Percentiles rank a stretch among this genome's conserved stretches.
Evolutionary conservation across 2,888 invertebrate species (phyloP).

Genomic region (Latrodectus hesperus): DNA sequence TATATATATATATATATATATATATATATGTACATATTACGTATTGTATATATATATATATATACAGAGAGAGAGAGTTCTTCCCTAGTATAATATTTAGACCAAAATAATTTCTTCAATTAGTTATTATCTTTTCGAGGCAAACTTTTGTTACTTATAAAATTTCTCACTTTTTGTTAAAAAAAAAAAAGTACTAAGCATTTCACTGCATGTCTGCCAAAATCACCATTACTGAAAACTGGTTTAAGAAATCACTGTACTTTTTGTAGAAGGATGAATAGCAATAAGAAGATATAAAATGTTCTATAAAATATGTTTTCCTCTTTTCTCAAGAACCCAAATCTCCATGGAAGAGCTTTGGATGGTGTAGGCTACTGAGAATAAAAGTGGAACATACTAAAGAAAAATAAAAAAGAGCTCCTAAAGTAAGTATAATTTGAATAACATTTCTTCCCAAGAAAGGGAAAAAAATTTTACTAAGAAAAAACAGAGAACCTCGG

Average conservation of each 20-base stretch:
- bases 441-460: conserved; percentile 57
- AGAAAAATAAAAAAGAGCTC: conserved; percentile 4
- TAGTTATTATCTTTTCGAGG: too few species aligned
- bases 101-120: too few species aligned
- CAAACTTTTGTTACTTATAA: too few species aligned
- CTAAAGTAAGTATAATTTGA: conserved; percentile 56
- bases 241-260: background rate
- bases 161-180: too few species aligned
- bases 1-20: too few species aligned
- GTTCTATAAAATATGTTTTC: background rate
- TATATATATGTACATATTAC: too few species aligned
- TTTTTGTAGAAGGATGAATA: background rate
- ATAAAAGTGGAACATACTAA: background rate
- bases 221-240: background rate
- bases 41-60: too few species aligned
- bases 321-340: background rate
- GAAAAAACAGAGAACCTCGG: background rate
- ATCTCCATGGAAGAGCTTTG: background rate
- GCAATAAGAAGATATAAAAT: background rate
- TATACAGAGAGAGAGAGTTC: too few species aligned
- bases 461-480: conserved; percentile 30
- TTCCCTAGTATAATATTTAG: too few species aligned
- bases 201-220: too few species aligned
- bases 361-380: background rate
- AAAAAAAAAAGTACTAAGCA: too few species aligned